Percentiles rank a stretch among this genome's conserved stretches.
Conservation (phyloP, 2,888 invertebrate species). For the Oegoconia quadripuncta region DNA sequence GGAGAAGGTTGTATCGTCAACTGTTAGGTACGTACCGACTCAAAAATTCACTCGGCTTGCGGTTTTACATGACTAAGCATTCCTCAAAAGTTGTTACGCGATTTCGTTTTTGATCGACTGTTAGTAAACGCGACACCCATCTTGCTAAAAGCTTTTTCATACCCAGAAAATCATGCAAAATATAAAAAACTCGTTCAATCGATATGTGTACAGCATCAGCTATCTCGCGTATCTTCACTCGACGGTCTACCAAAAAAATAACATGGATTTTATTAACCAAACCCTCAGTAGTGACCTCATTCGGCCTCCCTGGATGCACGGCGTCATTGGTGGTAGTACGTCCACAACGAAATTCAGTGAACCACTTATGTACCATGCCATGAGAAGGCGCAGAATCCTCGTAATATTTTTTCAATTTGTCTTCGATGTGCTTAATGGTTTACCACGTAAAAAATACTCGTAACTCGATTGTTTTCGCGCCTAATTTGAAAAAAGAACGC, state of each 20-base stretch:
- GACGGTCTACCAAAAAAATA: too few species aligned
- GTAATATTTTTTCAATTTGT: slow-evolving; percentile 5
- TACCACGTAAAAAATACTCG: background rate
- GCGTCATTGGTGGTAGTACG: too few species aligned
- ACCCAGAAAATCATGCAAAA: background rate
- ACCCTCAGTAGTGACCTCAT: too few species aligned
- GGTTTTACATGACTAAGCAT: background rate
- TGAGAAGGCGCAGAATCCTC: slow-evolving; percentile 1
- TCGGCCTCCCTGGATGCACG: too few species aligned
- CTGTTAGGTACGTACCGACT: too few species aligned
- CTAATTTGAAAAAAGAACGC: too few species aligned
- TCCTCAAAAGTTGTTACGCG: background rate
- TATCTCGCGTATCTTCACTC: too few species aligned
- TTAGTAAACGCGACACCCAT: background rate
- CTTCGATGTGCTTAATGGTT: slow-evolving; percentile 1
- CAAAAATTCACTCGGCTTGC: too few species aligned
- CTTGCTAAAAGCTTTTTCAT: slow-evolving; percentile 2
- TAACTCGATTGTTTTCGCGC: too few species aligned
- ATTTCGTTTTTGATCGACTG: background rate
- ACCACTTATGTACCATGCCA: slow-evolving; percentile 2
- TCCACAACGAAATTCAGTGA: slow-evolving; percentile 2
- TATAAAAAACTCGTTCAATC: slow-evolving; percentile 1
- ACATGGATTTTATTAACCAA: too few species aligned
- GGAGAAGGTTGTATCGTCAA: too few species aligned
- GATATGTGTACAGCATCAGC: slow-evolving; percentile 1